Evolutionary conservation across 2,888 invertebrate species (phyloP).

Genomic region (Charanyca ferruginea): DNA sequence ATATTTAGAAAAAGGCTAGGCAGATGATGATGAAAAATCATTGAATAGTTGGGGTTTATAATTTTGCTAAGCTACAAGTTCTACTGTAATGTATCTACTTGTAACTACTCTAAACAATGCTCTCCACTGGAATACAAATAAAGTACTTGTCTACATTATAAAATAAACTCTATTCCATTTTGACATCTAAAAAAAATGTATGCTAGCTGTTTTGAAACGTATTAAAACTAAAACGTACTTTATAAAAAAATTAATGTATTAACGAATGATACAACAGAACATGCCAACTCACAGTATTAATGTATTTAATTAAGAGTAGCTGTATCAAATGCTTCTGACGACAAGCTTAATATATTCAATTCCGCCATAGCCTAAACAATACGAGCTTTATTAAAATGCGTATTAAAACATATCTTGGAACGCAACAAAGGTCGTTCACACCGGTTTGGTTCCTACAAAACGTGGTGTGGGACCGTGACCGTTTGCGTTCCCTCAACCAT

Average conservation of each 20-base stretch:
- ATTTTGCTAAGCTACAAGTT: no score
- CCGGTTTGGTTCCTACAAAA: constrained; percentile 76
- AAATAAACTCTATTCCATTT: neutral
- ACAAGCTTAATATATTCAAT: constrained; percentile 81
- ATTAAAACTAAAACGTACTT: neutral
- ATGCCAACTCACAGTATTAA: constrained; percentile 22
- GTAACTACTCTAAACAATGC: neutral
- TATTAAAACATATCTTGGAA: constrained; percentile 87
- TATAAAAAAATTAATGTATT: neutral
- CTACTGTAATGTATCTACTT: no score
- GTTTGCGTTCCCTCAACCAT: constrained; percentile 73
- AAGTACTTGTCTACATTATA: neutral
- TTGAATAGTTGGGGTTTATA: no score
- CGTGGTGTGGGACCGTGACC: constrained; percentile 83
- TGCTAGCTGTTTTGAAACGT: neutral
- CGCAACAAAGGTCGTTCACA: constrained; percentile 86
- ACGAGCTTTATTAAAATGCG: constrained; percentile 87
- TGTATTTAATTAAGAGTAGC: constrained; percentile 46
- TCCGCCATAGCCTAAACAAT: constrained; percentile 83
- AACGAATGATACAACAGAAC: constrained; percentile 3
- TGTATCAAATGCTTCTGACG: constrained; percentile 65
- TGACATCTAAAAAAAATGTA: neutral
- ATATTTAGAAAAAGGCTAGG: no score
- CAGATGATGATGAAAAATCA: no score
- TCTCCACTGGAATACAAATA: constrained; percentile 3